A percentile compares a stretch with the other conserved stretches of the same genome.
Conservation (phyloP, 2,797 vertebrate species). For the Balearica regulorum region DNA sequence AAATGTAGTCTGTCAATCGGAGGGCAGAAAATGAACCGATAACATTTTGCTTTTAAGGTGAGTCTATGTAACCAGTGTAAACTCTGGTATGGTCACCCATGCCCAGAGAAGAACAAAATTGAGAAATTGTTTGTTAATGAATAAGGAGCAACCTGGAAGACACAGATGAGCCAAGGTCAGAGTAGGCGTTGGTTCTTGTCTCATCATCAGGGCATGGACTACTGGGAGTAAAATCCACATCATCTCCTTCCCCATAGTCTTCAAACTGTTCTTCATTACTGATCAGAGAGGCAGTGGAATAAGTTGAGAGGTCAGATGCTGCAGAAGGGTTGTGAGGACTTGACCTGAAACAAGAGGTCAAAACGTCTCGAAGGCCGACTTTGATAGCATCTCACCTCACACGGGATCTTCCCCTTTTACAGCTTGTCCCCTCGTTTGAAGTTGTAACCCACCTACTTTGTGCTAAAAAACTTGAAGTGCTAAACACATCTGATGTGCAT, state of each 20-base stretch:
- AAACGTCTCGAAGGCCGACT: constrained; percentile 28
- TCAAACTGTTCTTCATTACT: constrained; percentile 98
- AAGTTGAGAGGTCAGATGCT: constrained; percentile 88
- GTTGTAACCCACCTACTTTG: background rate
- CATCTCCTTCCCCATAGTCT: constrained; percentile 94
- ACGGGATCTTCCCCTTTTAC: background rate
- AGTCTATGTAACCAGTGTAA: background rate
- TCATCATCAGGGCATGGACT: constrained; percentile 92
- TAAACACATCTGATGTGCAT: background rate
- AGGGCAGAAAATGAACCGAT: background rate
- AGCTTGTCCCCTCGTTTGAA: background rate
- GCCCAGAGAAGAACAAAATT: background rate
- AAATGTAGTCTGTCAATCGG: background rate
- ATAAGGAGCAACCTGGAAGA: constrained; percentile 85
- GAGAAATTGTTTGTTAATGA: background rate
- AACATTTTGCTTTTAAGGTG: background rate
- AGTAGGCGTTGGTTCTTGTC: constrained; percentile 86
- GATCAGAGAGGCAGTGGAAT: constrained; percentile 87
- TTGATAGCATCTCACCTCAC: background rate
- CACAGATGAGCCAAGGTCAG: constrained; percentile 93
- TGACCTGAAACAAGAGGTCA: constrained; percentile 75
- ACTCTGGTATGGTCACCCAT: background rate
- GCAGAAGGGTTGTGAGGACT: constrained; percentile 82
- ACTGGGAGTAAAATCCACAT: constrained; percentile 88
- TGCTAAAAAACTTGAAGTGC: background rate